Evolutionary conservation across 2,888 invertebrate genomes (phyloP).

Genomic region (Andricus quercusramuli): DNA sequence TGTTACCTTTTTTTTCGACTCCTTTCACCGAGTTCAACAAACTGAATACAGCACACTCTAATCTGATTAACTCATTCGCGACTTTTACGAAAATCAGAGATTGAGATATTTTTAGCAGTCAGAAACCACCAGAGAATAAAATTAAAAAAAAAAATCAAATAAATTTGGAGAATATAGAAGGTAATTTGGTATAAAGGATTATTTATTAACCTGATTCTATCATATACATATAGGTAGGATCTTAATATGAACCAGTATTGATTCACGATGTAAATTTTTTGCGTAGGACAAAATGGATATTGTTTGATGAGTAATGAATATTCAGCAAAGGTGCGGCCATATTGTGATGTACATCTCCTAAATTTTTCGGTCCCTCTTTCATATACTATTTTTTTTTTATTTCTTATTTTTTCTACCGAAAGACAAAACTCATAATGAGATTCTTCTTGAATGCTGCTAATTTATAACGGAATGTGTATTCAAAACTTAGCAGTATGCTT

Average conservation of each 20-base stretch:
- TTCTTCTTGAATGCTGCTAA: slow-evolving; percentile 1
- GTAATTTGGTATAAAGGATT: too few species aligned
- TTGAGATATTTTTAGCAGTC: not conserved
- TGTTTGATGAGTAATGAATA: slow-evolving; percentile 14
- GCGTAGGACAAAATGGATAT: not conserved
- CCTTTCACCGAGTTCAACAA: slow-evolving; percentile 33
- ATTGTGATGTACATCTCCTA: slow-evolving; percentile 17
- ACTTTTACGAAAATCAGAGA: slow-evolving; percentile 16
- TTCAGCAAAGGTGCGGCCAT: slow-evolving; percentile 26
- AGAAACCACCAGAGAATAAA: not conserved
- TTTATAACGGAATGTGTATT: slow-evolving; percentile 26
- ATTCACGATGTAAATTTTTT: not conserved
- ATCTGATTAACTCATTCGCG: slow-evolving; percentile 21
- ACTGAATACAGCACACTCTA: slow-evolving; percentile 25
- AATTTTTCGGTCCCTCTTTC: slow-evolving; percentile 21
- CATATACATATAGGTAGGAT: not conserved
- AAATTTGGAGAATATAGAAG: too few species aligned
- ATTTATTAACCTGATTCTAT: too few species aligned
- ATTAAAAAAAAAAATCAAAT: too few species aligned
- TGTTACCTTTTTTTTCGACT: slow-evolving; percentile 32
- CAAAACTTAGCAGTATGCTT: slow-evolving; percentile 24
- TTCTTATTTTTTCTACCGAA: slow-evolving; percentile 19
- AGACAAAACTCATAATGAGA: slow-evolving; percentile 26
- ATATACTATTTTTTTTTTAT: not conserved
- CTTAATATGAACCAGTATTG: not conserved